Conservation (phyloP, 2,113 vertebrate species). For the Hippocampus abdominalis region DNA sequence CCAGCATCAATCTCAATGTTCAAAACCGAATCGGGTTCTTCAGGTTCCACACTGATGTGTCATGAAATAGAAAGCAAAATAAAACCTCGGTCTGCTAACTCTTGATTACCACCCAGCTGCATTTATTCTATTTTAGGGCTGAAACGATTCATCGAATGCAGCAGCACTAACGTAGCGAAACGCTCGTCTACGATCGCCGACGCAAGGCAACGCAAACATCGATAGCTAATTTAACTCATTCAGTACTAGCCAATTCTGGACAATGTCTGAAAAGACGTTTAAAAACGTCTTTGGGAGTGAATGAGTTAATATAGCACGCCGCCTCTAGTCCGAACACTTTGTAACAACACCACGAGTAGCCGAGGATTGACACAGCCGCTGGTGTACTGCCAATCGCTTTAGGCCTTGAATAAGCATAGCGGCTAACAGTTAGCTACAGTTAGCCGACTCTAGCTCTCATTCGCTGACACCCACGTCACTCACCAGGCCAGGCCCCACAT, state of each 20-base stretch:
- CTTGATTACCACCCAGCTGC: conserved; percentile 5
- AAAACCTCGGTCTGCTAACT: background rate
- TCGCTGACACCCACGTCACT: too few species aligned
- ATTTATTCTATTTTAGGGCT: background rate
- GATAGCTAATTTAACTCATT: background rate
- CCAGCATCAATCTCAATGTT: conserved; percentile 2
- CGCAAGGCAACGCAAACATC: background rate
- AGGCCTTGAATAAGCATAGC: too few species aligned
- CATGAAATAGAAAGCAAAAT: conserved; percentile 7
- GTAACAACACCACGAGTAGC: too few species aligned
- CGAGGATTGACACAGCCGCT: too few species aligned
- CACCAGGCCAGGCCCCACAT: too few species aligned
- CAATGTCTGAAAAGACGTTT: too few species aligned
- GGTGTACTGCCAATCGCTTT: too few species aligned
- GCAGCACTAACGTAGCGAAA: background rate
- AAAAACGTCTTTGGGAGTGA: too few species aligned
- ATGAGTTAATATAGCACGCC: background rate
- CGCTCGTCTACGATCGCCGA: background rate
- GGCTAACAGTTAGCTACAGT: too few species aligned
- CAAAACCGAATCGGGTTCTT: background rate
- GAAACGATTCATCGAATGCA: background rate
- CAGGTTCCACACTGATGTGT: conserved; percentile 1
- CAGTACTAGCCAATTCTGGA: too few species aligned
- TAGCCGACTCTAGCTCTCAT: too few species aligned
- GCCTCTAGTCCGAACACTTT: background rate